Conservation (phyloP, 2,113 vertebrate species). For the Steatornis caripensis region DNA sequence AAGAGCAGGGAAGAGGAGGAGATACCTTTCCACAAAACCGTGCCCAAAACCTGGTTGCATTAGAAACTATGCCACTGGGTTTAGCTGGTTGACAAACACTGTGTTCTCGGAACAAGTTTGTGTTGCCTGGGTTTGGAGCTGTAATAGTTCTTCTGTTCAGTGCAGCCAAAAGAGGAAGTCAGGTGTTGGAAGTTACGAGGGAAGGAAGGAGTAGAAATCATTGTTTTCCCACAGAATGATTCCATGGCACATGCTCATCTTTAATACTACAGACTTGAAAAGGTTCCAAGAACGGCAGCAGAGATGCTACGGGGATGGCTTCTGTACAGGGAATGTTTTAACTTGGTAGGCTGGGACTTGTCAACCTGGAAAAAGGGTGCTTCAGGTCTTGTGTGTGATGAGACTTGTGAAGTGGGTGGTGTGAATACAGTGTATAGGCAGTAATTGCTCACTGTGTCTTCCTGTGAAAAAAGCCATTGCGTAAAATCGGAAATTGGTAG, state of each 20-base stretch:
- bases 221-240: neutral
- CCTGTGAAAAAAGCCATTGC: neutral
- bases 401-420: neutral
- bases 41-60: accelerated
- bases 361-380: neutral
- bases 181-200: neutral
- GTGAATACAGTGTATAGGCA: neutral
- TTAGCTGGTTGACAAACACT: neutral
- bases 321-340: neutral
- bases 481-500: neutral
- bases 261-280: neutral
- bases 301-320: neutral
- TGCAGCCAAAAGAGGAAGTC: neutral
- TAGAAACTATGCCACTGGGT: neutral
- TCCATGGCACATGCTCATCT: neutral
- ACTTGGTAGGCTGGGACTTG: neutral
- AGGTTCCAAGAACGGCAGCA: neutral
- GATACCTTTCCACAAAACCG: too few relatives aligned
- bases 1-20: neutral
- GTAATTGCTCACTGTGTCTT: neutral
- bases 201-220: neutral
- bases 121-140: neutral
- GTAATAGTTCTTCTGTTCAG: neutral
- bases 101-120: neutral
- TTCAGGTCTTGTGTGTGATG: neutral